Conservation (phyloP, 1,140 invertebrate genomes). For the Pachyrhynchus sulphureomaculatus region DNA sequence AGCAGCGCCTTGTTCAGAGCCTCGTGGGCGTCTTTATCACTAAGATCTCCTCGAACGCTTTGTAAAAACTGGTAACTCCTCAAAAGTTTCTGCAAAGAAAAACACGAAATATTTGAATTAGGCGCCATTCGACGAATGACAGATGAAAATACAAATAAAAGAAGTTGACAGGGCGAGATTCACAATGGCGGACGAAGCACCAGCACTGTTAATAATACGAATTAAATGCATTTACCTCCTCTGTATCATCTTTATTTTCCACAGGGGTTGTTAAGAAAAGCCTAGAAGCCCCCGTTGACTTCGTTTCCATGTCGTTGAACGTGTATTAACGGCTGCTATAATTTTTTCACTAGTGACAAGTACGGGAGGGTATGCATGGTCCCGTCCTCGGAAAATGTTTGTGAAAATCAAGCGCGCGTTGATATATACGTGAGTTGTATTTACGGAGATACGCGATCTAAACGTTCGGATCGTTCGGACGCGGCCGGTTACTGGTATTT, state of each 20-base stretch:
- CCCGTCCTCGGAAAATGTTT: constrained; percentile 54
- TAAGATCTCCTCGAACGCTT: constrained; percentile 75
- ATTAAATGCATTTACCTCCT: constrained; percentile 69
- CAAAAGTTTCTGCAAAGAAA: constrained; percentile 82
- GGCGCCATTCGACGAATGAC: constrained; percentile 41
- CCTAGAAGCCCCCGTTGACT: constrained; percentile 59
- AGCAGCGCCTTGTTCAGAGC: constrained; percentile 83
- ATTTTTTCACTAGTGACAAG: constrained; percentile 54
- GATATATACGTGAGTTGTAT: constrained; percentile 44
- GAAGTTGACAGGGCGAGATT: constrained; percentile 54
- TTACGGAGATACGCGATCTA: constrained; percentile 18
- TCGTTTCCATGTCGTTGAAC: constrained; percentile 58
- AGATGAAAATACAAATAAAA: constrained; percentile 47
- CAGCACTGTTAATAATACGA: constrained; percentile 58
- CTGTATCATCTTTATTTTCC: constrained; percentile 80
- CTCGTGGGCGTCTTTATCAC: constrained; percentile 93
- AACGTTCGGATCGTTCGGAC: neutral
- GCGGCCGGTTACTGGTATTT: neutral
- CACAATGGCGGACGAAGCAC: constrained; percentile 60
- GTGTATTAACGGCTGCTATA: constrained; percentile 47
- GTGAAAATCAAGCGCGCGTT: constrained; percentile 51
- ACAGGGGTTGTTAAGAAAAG: constrained; percentile 66
- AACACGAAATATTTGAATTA: constrained; percentile 50
- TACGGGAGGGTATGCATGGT: constrained; percentile 58
- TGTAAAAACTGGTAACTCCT: constrained; percentile 76